Base-by-base conservation (phyloP, 1,140 invertebrate genomes). In the Archegozetes longisetosus region DNA sequence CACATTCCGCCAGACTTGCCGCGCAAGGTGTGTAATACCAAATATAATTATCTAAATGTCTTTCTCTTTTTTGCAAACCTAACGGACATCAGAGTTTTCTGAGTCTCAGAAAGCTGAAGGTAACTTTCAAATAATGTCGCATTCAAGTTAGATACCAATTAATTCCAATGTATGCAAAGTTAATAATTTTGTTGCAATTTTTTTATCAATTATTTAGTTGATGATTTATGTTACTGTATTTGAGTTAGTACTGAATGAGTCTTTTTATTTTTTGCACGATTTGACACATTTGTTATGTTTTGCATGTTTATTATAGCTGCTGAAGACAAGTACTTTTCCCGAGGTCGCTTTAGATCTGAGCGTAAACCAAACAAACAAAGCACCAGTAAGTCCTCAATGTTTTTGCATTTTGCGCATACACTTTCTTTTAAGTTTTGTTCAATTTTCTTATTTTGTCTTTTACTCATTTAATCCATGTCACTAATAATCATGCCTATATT, bases 1-100 rank as follows among this genome's bases (percentile, higher is more conserved):
- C 67, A 23, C 58, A 62, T 48, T 68, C 67, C 22, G 66, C 66
- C 22, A 57, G 65, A 23, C 52, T 68, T 28, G 64, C 67, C 48
- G 59, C 61, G 14, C 58, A 68, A 68, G 67, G 67, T 68, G 24
- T 56, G 24, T 51, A 48, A 53, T 52, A 52, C 27, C 28, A 13
- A 49, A 55, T 52, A 29, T 46, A 22, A 28, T 22, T 40, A 12
- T 61, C 9, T 32, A 28, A 51, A 29, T 14, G 48, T 40, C 47
- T 55, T 59, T 60, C 55, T 61, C 9, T 47, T 26, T 58, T 60
- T 59, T 46, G 2, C 52, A 14, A 4, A 4, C 4, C 1, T 29
- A 32, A 14, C 26, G 23, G 14, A 3, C 23, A 1, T 2, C 17
- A 12, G 20, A 22, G 20, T 4, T 59, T 50, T 32, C 22, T 13